Base-by-base conservation (phyloP, 1,140 invertebrate genomes). In the Asbolus verrucosus region DNA sequence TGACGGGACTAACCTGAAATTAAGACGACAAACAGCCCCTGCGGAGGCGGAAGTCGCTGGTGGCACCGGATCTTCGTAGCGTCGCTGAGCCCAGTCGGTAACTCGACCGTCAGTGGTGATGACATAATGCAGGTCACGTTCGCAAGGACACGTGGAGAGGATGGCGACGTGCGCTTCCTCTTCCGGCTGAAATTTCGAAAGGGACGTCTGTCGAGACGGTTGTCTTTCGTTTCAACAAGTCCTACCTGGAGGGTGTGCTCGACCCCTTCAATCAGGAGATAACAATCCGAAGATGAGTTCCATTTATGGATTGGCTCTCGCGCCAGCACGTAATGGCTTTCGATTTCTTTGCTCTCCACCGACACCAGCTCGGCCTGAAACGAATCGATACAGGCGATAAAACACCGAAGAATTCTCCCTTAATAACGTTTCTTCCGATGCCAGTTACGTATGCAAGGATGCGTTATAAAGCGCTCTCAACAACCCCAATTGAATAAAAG, bases 271-370 rank as follows among this genome's bases (percentile, higher is more conserved):
- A 88, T 85, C 2, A 89, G 82, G 0, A 89, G 79, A 75, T 89
- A 89, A 73, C 88, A 89, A 61, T 87, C 85, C 0, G 87, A 87
- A 0, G 86, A 84, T 0, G 88, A 88, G 73, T 88, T 88, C 88
- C 88, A 89, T 69, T 87, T 85, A 8, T 84, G 80, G 33, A 89
- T 85, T 1, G 85, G 83, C 75, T 89, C 88, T 19, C 84, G 81
- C 0, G 88, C 88, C n/a, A 89, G 77, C 0, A 89, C 87, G 79
- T 89, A 89, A 77, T 89, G 88, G 60, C 86, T 88, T 77, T 89
- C 88, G 36, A 88, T 88, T 75, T 89, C 87, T 76, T 89, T 88
- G 1, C 87, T 87, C 72, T 87, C 87, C 0, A 89, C 87, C 1
- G 88, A 88, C 3, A 89, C 87, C 43, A 89, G 75, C 75, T 89